A percentile compares a stretch with the other conserved stretches of the same genome.
Conservation (phyloP, 2,797 vertebrate genomes). For the Pseudomugil gertrudae region DNA sequence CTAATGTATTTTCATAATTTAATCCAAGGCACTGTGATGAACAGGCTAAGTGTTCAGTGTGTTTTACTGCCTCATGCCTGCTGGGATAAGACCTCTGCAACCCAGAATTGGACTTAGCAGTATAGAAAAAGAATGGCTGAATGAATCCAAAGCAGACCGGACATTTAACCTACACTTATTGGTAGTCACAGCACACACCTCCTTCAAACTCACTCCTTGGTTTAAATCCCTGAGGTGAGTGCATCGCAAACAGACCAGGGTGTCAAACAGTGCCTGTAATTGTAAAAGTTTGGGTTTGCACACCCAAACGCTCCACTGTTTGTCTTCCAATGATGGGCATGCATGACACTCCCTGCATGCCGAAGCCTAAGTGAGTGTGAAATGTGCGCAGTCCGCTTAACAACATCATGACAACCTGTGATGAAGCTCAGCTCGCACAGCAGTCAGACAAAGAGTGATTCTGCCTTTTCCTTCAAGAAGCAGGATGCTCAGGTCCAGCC, state of each 20-base stretch:
- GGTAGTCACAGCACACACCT: constrained; percentile 22
- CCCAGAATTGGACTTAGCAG: too few relatives aligned
- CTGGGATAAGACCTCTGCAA: too few relatives aligned
- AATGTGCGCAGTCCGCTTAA: constrained; percentile 62
- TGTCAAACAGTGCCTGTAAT: constrained; percentile 51
- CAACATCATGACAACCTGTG: constrained; percentile 54
- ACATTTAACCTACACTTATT: constrained; percentile 32
- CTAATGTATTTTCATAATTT: constrained; percentile 17
- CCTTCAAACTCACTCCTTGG: constrained; percentile 17
- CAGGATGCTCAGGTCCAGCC: constrained; percentile 19
- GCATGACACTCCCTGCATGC: constrained; percentile 45
- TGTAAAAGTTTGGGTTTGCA: constrained; percentile 47
- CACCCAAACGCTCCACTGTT: constrained; percentile 49
- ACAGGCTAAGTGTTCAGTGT: too few relatives aligned
- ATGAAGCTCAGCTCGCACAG: constrained; percentile 45
- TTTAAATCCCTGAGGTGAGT: constrained; percentile 22
- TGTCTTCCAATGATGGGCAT: constrained; percentile 52
- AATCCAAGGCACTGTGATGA: constrained; percentile 3
- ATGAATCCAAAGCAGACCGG: constrained; percentile 8
- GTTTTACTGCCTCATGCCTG: too few relatives aligned
- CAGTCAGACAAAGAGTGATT: constrained; percentile 35
- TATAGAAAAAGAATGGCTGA: too few relatives aligned
- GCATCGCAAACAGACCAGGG: constrained; percentile 32
- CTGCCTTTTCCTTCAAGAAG: constrained; percentile 18
- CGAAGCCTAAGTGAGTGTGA: constrained; percentile 68